Percentiles rank a stretch among this genome's conserved stretches.
These are phyloP conservation scores for Druon quercuslanigerum DNA, from an alignment of 1,140 invertebrate genomes.

Conservation along the genomic window DNA sequence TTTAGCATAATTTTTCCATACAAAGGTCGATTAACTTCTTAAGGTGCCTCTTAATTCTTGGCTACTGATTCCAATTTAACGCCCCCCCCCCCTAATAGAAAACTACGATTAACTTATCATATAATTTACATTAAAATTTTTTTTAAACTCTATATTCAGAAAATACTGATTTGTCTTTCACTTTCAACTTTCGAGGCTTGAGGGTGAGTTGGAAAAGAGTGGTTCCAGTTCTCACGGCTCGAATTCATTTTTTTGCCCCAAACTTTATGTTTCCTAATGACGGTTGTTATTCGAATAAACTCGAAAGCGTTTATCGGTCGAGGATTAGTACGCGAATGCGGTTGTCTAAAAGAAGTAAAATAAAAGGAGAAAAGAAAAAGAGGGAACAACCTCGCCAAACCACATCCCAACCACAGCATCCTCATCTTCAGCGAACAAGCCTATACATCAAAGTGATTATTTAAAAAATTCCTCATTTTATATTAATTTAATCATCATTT, in stretches of 20 bases:
- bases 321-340: slow-evolving; percentile 20
- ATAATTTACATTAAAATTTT: too few relatives aligned
- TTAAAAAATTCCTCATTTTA: background rate
- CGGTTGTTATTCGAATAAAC: slow-evolving; percentile 26
- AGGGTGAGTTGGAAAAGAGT: background rate
- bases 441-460: background rate
- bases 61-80: slow-evolving; percentile 1
- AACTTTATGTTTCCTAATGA: slow-evolving; percentile 31
- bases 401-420: slow-evolving; percentile 8
- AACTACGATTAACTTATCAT: too few relatives aligned
- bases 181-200: background rate
- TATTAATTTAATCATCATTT: background rate
- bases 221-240: slow-evolving; percentile 8
- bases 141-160: background rate
- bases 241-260: background rate
- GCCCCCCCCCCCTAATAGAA: background rate
- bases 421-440: background rate
- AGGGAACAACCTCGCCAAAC: slow-evolving; percentile 31
- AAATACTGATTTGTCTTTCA: too few relatives aligned
- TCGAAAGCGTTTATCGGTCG: background rate
- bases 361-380: slow-evolving; percentile 10
- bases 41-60: slow-evolving; percentile 17
- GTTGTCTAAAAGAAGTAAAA: slow-evolving; percentile 19
- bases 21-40: slow-evolving; percentile 15
- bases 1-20: slow-evolving; percentile 1